phyloP scores from a whole-genome alignment of 2,888 invertebrate genomes.

The Eilema sororculum region DNA sequence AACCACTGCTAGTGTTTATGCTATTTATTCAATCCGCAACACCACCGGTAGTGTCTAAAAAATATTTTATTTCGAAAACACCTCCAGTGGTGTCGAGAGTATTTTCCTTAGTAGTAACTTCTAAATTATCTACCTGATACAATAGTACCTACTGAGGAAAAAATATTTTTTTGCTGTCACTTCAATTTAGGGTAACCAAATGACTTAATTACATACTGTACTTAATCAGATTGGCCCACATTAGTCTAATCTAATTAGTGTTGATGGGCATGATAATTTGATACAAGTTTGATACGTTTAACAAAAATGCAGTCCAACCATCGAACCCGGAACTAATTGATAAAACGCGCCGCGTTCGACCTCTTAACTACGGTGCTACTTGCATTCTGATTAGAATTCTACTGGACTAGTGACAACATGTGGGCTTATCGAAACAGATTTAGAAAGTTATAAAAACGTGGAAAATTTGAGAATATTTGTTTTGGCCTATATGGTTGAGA shows the following conservation, averaged over 20 bases:
- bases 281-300: conserved; percentile 12
- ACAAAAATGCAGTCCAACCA: conserved; percentile 1
- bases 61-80: too few species aligned
- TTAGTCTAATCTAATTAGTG: neutral
- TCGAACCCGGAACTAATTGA: conserved; percentile 20
- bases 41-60: too few species aligned
- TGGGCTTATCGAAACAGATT: conserved; percentile 11
- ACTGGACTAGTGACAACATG: conserved; percentile 5
- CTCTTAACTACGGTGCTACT: conserved; percentile 24
- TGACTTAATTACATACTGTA: too few species aligned
- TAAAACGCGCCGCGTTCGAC: conserved; percentile 34
- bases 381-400: conserved; percentile 37
- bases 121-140: too few species aligned
- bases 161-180: too few species aligned
- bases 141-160: too few species aligned
- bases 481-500: conserved; percentile 7
- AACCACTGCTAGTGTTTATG: too few species aligned
- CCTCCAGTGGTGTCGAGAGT: too few species aligned
- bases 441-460: conserved; percentile 16
- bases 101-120: too few species aligned
- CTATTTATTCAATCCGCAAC: too few species aligned
- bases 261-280: conserved; percentile 9
- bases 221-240: too few species aligned
- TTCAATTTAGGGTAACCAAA: too few species aligned
- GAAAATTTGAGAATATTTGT: neutral